Percentiles rank a stretch among this genome's conserved stretches.
Conservation (phyloP, 1,140 invertebrate species). For the Daktulosphaira vitifoliae region DNA sequence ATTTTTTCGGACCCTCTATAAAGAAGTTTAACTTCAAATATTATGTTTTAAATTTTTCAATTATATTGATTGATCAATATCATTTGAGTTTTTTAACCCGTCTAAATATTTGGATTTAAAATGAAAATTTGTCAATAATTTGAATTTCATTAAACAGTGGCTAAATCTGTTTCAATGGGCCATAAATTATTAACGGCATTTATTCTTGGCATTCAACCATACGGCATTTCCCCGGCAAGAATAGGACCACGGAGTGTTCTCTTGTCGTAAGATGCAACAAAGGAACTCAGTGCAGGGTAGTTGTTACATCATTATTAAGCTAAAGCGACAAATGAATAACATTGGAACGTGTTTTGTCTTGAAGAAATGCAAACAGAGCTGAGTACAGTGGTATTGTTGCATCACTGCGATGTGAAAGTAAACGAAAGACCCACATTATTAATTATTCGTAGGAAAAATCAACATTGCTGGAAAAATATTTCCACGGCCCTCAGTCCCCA, state of each 20-base stretch:
- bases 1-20: no score
- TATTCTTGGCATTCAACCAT: no score
- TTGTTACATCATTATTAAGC: slow-evolving; percentile 16
- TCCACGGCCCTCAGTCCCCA: slow-evolving; percentile 18
- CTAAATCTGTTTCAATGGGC: no score
- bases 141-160: no score
- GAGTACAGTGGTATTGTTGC: slow-evolving; percentile 20
- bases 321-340: slow-evolving; percentile 16
- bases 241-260: slow-evolving; percentile 5
- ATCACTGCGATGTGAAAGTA: slow-evolving; percentile 16
- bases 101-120: no score
- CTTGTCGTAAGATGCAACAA: slow-evolving; percentile 1
- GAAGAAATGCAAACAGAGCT: slow-evolving; percentile 23
- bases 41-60: no score
- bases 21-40: no score
- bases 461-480: slow-evolving; percentile 11
- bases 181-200: no score
- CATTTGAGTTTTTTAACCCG: no score
- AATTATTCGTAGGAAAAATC: slow-evolving; percentile 21
- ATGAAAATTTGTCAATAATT: no score
- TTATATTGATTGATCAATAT: no score
- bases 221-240: not conserved
- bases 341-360: slow-evolving; percentile 10
- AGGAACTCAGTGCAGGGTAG: slow-evolving; percentile 7
- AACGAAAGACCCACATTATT: slow-evolving; percentile 19